Conservation (phyloP, 2,797 vertebrate species). For the Meda fulgida region DNA sequence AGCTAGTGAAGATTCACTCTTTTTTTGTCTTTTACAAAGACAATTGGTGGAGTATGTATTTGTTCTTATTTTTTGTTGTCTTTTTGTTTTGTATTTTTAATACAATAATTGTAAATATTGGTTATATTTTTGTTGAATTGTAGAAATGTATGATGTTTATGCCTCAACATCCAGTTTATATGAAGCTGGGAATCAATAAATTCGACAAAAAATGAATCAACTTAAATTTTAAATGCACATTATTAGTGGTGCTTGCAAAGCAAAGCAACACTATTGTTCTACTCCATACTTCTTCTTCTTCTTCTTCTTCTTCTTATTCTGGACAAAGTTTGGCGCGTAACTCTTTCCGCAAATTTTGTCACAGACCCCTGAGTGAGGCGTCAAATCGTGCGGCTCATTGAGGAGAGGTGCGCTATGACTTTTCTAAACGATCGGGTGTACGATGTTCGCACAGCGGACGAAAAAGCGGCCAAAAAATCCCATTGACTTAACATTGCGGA, state of each 20-base stretch:
- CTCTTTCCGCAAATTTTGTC: too few species aligned
- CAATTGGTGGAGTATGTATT: slow-evolving; percentile 98
- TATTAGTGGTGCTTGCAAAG: too few species aligned
- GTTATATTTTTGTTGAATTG: slow-evolving; percentile 99
- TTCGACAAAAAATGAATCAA: slow-evolving; percentile 80
- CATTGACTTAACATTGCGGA: too few species aligned
- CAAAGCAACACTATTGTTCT: too few species aligned
- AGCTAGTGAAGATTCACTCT: slow-evolving; percentile 93
- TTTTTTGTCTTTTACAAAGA: slow-evolving; percentile 99
- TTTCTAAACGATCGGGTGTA: too few species aligned
- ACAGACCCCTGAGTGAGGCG: too few species aligned
- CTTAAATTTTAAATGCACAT: slow-evolving; percentile 71
- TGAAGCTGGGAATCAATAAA: slow-evolving; percentile 99
- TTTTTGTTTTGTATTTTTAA: slow-evolving; percentile 99
- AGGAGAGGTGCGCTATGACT: too few species aligned
- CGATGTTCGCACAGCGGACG: too few species aligned
- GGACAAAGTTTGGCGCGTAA: too few species aligned
- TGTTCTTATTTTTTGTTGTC: slow-evolving; percentile 66
- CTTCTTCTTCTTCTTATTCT: slow-evolving; percentile 51
- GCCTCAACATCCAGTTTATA: slow-evolving; percentile 99
- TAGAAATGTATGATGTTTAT: slow-evolving; percentile 99
- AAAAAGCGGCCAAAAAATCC: too few species aligned
- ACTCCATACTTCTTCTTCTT: too few species aligned
- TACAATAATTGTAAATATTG: slow-evolving; percentile 99
- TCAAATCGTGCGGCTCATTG: too few species aligned